phyloP scores from a whole-genome alignment of 1,140 invertebrate genomes.

The Cydia strobilella region DNA sequence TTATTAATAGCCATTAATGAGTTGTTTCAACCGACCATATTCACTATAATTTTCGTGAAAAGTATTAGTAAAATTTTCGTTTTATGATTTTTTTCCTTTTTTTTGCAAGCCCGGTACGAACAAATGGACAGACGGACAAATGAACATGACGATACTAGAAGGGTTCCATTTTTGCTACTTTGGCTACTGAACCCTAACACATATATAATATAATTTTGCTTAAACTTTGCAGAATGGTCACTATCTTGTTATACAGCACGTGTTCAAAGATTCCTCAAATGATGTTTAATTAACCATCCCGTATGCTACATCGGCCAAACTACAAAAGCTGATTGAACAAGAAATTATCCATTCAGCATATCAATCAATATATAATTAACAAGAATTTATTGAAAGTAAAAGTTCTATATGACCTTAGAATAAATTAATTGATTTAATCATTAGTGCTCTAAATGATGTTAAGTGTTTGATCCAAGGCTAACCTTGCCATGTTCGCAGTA shows the following conservation, averaged over 20 bases:
- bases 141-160: too few species aligned
- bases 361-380: slow-evolving; percentile 29
- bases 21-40: too few species aligned
- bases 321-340: slow-evolving; percentile 9
- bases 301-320: slow-evolving; percentile 33
- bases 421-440: slow-evolving; percentile 28
- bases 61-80: too few species aligned
- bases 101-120: too few species aligned
- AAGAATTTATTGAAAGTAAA: slow-evolving; percentile 28
- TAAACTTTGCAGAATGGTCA: slow-evolving; percentile 38
- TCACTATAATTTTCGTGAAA: too few species aligned
- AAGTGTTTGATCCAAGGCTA: slow-evolving; percentile 3
- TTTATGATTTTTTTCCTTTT: too few species aligned
- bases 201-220: neutral
- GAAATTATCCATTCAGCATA: slow-evolving; percentile 1
- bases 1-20: too few species aligned
- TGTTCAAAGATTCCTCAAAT: slow-evolving; percentile 43
- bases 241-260: slow-evolving; percentile 32
- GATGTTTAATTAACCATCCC: slow-evolving; percentile 46
- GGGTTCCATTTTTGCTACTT: too few species aligned
- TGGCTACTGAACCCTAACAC: too few species aligned
- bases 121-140: too few species aligned
- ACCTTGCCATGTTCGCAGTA: neutral
- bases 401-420: slow-evolving; percentile 27
- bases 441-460: slow-evolving; percentile 14